Percentiles rank a stretch among this genome's conserved stretches.
These are phyloP conservation scores for Drosophila fulvimacula DNA, from an alignment of 2,888 invertebrate genomes.

Conservation along the genomic window DNA sequence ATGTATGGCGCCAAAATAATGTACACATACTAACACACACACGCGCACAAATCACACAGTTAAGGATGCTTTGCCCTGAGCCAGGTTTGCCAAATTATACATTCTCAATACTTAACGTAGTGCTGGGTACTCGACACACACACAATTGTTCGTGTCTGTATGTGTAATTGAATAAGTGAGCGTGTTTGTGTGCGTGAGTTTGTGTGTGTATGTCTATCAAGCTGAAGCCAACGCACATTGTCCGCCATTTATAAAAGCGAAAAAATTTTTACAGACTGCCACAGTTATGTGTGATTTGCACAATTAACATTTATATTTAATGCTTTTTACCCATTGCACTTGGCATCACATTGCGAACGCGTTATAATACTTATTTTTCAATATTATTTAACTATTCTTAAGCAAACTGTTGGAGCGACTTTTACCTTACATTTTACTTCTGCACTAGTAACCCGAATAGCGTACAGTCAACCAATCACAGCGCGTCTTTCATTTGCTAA, in stretches of 20 bases:
- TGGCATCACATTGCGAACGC: constrained; percentile 40
- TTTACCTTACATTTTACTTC: constrained; percentile 75
- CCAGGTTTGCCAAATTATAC: constrained; percentile 61
- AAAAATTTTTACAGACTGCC: constrained; percentile 55
- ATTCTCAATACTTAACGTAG: constrained; percentile 55
- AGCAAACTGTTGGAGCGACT: constrained; percentile 67
- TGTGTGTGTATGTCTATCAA: constrained; percentile 26
- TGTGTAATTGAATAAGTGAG: constrained; percentile 28
- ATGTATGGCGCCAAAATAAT: constrained; percentile 57
- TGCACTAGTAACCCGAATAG: constrained; percentile 59
- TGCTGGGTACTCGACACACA: constrained; percentile 51
- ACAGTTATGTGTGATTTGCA: constrained; percentile 22
- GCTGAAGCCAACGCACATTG: constrained; percentile 78
- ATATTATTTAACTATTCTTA: constrained; percentile 70
- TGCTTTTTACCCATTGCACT: constrained; percentile 40
- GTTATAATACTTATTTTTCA: constrained; percentile 41
- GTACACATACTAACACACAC: constrained; percentile 24
- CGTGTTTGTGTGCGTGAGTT: constrained; percentile 2
- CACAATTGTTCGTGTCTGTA: constrained; percentile 40
- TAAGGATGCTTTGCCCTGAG: constrained; percentile 58
- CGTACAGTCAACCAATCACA: constrained; percentile 76
- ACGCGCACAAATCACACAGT: constrained; percentile 32
- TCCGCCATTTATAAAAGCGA: constrained; percentile 75
- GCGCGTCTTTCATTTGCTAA: constrained; percentile 62
- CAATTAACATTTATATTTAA: constrained; percentile 29